Evolutionary conservation across 1,140 invertebrate genomes (phyloP), one percentile per base, ranked within the genome.

Genomic region (Adelges cooleyi): DNA sequence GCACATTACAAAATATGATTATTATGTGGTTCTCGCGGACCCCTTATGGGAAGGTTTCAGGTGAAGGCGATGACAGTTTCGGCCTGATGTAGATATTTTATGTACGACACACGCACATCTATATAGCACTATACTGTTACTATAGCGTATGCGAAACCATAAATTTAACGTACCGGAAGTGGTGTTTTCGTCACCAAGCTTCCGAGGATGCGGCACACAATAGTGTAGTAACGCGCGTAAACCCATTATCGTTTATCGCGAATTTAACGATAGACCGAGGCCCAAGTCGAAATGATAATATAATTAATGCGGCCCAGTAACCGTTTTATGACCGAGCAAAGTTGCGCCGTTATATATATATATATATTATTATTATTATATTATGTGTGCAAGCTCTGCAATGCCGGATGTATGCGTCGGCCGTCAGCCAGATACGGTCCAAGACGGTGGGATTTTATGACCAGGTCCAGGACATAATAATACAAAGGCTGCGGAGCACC

Each of bases 201-300:
- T n/a, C 20, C 13, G 54, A n/a, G 52, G 17, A 54, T 20, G 27
- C 9, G 18, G 33, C 29, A 33, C 29, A 33, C 29, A 53, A 56
- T 56, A 36, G 53, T 25, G 17, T 46, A 23, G 42, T 36, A 38
- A 38, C 17, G 23, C n/a, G 38, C 38, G n/a, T 44, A 46, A 44
- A n/a, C 40, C 54, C 54, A 59, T 59, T 59, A 44, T 23, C 52
- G 52, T 59, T 42, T 56, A 56, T 59, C 38, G 54, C 17, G 40
- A 23, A 29, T 59, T 59, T 62, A 48, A 62, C 42, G 56, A 62
- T 44, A 59, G 1, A 42, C 15, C 17, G 18, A 22, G 18, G 18
- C n/a, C n/a, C n/a, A n/a, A n/a, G n/a, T 25, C 25, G 40, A 29
- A 48, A 62, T n/a, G 42, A 62, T 62, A 48, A 59, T 44, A 44